Evolutionary conservation across 2,113 vertebrate genomes (phyloP), one percentile per base, ranked within the genome.

Genomic region (Chiloscyllium plagiosum): DNA sequence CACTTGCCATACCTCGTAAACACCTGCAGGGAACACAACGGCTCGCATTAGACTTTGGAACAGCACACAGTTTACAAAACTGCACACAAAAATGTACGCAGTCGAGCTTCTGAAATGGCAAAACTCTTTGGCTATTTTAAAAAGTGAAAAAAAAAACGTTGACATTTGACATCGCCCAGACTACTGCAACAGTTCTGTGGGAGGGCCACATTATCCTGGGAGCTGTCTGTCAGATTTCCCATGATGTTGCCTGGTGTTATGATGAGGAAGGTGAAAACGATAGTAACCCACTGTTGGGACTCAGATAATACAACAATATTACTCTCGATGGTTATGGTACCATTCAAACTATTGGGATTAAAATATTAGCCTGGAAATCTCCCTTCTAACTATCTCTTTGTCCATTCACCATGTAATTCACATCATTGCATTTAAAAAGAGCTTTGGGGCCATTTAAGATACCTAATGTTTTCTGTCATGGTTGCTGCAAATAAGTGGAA

Each of bases 1-100:
- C 99, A 99, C 96, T 99, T 99, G 86, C 99, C 99, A 0, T 99
- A 99, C 96, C 99, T 98, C 0, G 99, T 99, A 97, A 99, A 99
- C 96, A 99, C 99, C 99, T 99, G 97, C 61, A 66, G 89, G 33
- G 42, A 68, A 93, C 33, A 93, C 66, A 66, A 37, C 10, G 6
- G 33, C 65, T 68, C 20, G 37, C 33, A n/a, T 93, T 37, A 93
- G 33, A 83, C 0, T 20, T 22, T 83, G 80, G 80, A 19, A 83
- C 0, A 4, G 42, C 80, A 83, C 42, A 37, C 37, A 22, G 13
- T 4, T 19, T 42, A 22, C 17, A 47, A 37, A 42, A 22, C 22
- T 37, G 61, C 22, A 17, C 7, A 20, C 66, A 29, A 66, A 66
- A 37, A 37, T 92, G n/a, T 29, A 33, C 50, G 33, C 22, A 61